Base-by-base conservation (phyloP, 1,140 invertebrate species). In the Helicorthomorpha holstii region DNA sequence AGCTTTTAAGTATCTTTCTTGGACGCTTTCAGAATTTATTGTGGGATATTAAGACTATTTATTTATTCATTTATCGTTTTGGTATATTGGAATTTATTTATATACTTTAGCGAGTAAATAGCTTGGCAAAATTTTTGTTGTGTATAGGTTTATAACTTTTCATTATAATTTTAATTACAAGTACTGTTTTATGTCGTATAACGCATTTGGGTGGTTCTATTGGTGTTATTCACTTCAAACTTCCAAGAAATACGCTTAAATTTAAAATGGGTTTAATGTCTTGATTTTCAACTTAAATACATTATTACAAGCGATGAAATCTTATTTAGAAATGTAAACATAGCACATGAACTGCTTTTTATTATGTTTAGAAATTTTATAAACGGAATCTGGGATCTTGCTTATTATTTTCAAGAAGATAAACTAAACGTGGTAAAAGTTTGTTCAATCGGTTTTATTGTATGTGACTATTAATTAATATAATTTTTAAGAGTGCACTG, bases 401-500 rank as follows among this genome's bases (percentile, higher is more conserved):
- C 61, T 10, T 45, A 56, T 3, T 68, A 66, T 56, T 69, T 69
- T 52, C 59, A 62, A 25, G 63, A 64, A 52, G 66, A 69, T 56
- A 50, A 58, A 27, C 53, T 64, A 29, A 58, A 65, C 41, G 57
- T 60, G 25, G 66, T 68, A 61, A 60, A 22, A 21, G 4, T 48
- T 7, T 29, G 14, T 57, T 51, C 50, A 34, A 10, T 50, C 16
- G 54, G 55, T 51, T 57, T 24, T 56, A 48, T 50, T 54, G 21
- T 26, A 48, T 23, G 27, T 48, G 26, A 50, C 50, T 57, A 56
- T 52, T 41, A 53, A 49, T 43, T 54, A 47, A 56, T 45, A 51
- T 50, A 53, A 29, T 26, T 49, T 48, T 22, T 47, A 21, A 51
- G 50, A 54, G 41, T 3, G 75, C 74, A 21, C 64, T 86, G 38